Conservation (phyloP, 2,888 invertebrate genomes). For the Nebria brevicollis region DNA sequence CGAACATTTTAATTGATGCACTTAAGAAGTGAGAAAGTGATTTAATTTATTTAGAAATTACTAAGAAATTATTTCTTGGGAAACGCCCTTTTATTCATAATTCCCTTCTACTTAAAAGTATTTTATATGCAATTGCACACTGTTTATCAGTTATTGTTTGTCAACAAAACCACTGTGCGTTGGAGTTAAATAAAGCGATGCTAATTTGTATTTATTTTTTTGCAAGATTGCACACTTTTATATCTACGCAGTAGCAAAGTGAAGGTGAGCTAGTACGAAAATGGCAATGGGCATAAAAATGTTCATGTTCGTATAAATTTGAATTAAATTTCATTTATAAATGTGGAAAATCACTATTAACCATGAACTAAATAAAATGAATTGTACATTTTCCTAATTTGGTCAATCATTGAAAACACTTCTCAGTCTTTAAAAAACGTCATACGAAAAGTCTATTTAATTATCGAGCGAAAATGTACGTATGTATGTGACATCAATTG, state of each 20-base stretch:
- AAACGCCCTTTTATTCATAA: background rate
- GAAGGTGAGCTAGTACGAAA: background rate
- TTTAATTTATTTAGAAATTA: background rate
- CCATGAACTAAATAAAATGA: background rate
- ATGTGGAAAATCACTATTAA: background rate
- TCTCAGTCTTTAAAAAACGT: no score
- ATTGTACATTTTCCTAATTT: background rate
- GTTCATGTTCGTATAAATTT: background rate
- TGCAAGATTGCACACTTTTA: background rate
- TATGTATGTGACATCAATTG: constrained; percentile 9
- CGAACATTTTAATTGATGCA: background rate
- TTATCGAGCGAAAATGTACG: background rate
- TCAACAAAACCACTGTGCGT: background rate
- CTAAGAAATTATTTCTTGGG: background rate
- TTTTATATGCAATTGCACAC: background rate
- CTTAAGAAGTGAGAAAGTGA: background rate
- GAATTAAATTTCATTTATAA: background rate
- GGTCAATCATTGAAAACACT: background rate
- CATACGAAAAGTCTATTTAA: no score
- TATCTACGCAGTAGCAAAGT: background rate
- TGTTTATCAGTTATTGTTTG: background rate
- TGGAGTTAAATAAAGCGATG: background rate
- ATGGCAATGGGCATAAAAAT: background rate
- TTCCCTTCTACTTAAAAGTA: background rate
- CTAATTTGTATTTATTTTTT: background rate